Conservation (phyloP, 2,888 invertebrate genomes). For the Mythimna pallens region DNA sequence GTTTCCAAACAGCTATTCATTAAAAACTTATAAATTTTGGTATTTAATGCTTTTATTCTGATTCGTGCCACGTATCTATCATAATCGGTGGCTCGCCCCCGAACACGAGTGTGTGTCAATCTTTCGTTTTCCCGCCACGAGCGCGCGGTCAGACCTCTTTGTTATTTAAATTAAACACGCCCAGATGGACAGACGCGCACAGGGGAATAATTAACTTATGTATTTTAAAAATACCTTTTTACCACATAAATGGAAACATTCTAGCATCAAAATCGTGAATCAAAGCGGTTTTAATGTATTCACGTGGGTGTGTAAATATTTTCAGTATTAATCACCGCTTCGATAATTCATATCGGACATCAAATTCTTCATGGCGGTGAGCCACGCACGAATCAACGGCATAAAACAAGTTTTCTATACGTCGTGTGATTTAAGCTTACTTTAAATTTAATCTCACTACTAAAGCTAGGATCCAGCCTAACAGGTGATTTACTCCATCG, state of each 20-base stretch:
- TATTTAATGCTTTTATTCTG: constrained; percentile 52
- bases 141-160: constrained; percentile 80
- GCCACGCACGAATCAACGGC: constrained; percentile 44
- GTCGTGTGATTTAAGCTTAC: constrained; percentile 76
- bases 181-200: constrained; percentile 76
- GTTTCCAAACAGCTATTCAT: constrained; percentile 34
- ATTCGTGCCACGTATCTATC: constrained; percentile 64
- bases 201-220: constrained; percentile 84
- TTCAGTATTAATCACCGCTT: constrained; percentile 39
- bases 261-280: constrained; percentile 37
- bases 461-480: constrained; percentile 76
- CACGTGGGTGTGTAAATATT: constrained; percentile 36
- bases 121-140: constrained; percentile 80
- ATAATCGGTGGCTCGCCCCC: constrained; percentile 65
- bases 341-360: constrained; percentile 37
- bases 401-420: constrained; percentile 69
- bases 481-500: constrained; percentile 87
- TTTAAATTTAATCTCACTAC: constrained; percentile 81
- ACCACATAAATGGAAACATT: constrained; percentile 50
- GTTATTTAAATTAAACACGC: constrained; percentile 86
- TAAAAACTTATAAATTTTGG: constrained; percentile 45
- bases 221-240: constrained; percentile 68
- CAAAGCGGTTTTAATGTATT: constrained; percentile 21
- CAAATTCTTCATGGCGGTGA: constrained; percentile 39
- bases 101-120: constrained; percentile 78